phyloP scores from a whole-genome alignment of 2,888 invertebrate species.

The Exephanes ischioxanthus region DNA sequence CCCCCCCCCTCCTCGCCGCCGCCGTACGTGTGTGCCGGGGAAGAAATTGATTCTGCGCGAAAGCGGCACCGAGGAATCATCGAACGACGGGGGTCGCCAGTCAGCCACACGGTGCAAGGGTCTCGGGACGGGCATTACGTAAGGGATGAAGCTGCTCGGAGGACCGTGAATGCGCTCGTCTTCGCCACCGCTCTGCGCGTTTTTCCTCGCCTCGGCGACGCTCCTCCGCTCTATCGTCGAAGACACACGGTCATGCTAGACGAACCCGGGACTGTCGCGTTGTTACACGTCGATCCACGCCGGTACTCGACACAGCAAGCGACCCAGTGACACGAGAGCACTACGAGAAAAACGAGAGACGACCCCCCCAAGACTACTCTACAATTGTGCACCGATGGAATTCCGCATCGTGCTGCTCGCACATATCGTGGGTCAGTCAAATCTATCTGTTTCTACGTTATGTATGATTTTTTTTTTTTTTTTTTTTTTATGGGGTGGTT shows the following conservation, averaged over 20 bases:
- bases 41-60: conserved; percentile 83
- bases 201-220: background rate
- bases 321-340: conserved; percentile 57
- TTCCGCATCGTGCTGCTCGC: conserved; percentile 77
- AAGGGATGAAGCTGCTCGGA: conserved; percentile 70
- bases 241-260: conserved; percentile 63
- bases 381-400: conserved; percentile 76
- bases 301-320: conserved; percentile 66
- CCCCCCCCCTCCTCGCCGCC: conserved; percentile 1
- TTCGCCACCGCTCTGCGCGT: background rate
- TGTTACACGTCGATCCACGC: conserved; percentile 62
- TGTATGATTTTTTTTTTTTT: background rate
- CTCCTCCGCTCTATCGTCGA: conserved; percentile 1
- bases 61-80: conserved; percentile 69
- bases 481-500: background rate
- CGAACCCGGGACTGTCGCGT: conserved; percentile 49
- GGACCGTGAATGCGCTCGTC: conserved; percentile 51
- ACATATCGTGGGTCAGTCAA: conserved; percentile 75
- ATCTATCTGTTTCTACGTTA: conserved; percentile 5
- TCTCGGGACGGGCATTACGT: conserved; percentile 68
- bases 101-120: conserved; percentile 62
- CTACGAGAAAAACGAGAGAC: conserved; percentile 32
- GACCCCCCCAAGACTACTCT: background rate
- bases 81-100: conserved; percentile 66
- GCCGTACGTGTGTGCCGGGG: conserved; percentile 47